Evolutionary conservation across 2,888 invertebrate species (phyloP), one percentile per base, ranked within the genome.

Genomic region (Spodoptera picta): DNA sequence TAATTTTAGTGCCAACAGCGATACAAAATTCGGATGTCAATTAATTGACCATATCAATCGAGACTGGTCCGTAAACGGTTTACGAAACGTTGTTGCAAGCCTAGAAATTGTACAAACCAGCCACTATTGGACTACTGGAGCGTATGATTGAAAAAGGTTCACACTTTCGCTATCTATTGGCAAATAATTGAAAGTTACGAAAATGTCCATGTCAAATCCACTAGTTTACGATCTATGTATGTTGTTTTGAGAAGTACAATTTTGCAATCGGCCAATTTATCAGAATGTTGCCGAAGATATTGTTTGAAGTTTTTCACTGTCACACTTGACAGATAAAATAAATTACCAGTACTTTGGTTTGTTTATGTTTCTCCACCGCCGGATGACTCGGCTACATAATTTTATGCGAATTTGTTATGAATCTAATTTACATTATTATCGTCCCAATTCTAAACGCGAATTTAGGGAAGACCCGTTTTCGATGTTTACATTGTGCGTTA

Each of bases 141-240:
- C 94, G 93, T 94, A 89, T 85, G 86, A 94, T 94, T 94, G 90
- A 93, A 94, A 91, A 93, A 93, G 90, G 89, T 87, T 82, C 60
- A 27, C 79, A 89, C 91, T 93, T 93, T 92, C 93, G 88, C 89
- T 83, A 77, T 75, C 67, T 65, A 78, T 92, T 93, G 86, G 89
- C 82, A 87, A 92, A 91, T 87, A 84, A 86, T 86, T 85, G 83
- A 86, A 86, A 88, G 86, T 91, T 91, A 85, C 90, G 89, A 90
- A 89, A 92, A 86, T 81, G 42, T 68, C 65, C 67, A 62, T 72
- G 61, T 75, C 81, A 76, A 83, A 81, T 81, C 70, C 72, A 63
- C 65, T 75, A 73, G 81, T 81, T 79, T 77, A 63, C 65, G 50
- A 64, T 61, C 52, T 60, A 47, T 60, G 64, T 60, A 47, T 60